Percentiles rank a stretch among this genome's conserved stretches.
Conservation (phyloP, 2,113 vertebrate species). For the Hyla sarda region DNA sequence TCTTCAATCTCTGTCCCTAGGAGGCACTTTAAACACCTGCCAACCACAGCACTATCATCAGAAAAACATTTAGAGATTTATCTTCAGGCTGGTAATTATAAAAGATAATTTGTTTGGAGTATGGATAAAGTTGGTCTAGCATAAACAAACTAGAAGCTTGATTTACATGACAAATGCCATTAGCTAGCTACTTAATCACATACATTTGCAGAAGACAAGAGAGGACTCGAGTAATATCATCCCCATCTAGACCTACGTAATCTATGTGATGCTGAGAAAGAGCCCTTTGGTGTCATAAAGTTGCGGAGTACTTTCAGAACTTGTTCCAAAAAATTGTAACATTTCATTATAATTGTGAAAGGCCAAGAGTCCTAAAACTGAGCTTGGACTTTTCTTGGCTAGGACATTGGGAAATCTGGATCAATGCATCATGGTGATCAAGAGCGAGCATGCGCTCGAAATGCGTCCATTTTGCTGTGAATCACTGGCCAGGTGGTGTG, state of each 20-base stretch:
- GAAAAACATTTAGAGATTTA: constrained; percentile 98
- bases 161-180: constrained; percentile 93
- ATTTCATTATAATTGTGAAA: not conserved
- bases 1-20: constrained; percentile 99
- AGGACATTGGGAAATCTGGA: not conserved
- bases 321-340: not conserved
- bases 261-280: not conserved
- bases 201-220: constrained; percentile 51
- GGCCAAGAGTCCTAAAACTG: not conserved
- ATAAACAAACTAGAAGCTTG: constrained; percentile 98
- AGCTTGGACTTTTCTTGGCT: not conserved
- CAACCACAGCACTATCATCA: constrained; percentile 97
- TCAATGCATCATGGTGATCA: too few relatives aligned
- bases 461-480: too few relatives aligned
- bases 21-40: constrained; percentile 99
- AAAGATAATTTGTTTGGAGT: constrained; percentile 99
- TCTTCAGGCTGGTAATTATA: constrained; percentile 99
- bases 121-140: constrained; percentile 98
- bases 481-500: too few relatives aligned
- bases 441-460: too few relatives aligned
- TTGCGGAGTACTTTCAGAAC: not conserved
- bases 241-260: not conserved
- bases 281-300: not conserved
- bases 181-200: constrained; percentile 88
- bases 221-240: not conserved